Evolutionary conservation across 2,113 vertebrate genomes (phyloP).

Genomic region (Odobenus rosmarus): DNA sequence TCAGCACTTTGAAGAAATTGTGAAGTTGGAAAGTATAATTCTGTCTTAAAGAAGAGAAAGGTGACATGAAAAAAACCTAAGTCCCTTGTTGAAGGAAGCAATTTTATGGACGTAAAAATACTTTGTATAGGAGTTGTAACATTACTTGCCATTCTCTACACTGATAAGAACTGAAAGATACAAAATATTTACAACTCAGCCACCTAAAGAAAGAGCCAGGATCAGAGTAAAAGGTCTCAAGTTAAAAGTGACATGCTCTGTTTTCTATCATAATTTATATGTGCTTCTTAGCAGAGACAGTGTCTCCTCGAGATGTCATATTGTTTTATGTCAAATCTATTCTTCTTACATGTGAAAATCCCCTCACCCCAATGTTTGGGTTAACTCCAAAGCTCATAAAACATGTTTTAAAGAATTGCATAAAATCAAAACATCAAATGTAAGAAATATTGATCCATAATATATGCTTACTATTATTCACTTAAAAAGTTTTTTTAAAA

Average conservation of each 20-base stretch:
- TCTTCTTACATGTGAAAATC: not conserved
- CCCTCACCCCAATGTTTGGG: not conserved
- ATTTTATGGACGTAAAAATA: not conserved
- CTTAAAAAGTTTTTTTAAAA: no score
- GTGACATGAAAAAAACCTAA: not conserved
- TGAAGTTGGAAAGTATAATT: not conserved
- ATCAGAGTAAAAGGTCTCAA: not conserved
- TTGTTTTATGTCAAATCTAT: not conserved
- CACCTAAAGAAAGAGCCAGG: not conserved
- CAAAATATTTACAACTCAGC: not conserved
- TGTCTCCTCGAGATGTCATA: not conserved
- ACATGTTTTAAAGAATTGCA: not conserved
- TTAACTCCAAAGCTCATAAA: not conserved
- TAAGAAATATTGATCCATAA: not conserved
- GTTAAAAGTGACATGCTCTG: not conserved
- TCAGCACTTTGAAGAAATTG: not conserved
- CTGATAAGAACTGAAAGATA: not conserved
- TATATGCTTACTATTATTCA: not conserved
- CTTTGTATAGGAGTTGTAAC: not conserved
- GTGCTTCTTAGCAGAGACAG: not conserved
- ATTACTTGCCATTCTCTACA: not conserved
- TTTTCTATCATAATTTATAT: not conserved
- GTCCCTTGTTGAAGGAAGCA: not conserved
- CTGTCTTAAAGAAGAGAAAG: constrained; percentile 22
- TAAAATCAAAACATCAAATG: not conserved